Evolutionary conservation across 2,797 vertebrate species (phyloP).

Genomic region (Petrocephalus schoutedeni): DNA sequence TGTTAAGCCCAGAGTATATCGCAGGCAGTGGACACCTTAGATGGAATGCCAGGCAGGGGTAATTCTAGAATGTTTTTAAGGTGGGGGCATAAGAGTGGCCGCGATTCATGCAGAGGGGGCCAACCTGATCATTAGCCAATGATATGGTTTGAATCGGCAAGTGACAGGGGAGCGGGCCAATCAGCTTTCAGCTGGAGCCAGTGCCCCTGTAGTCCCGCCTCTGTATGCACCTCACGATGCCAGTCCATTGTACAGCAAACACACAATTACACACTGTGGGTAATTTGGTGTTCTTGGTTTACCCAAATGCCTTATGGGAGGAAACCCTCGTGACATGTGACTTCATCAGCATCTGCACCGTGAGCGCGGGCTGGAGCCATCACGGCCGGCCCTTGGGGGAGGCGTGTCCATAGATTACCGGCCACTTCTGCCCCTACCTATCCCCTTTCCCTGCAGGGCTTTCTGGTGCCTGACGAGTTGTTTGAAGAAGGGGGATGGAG

Average conservation of each 20-base stretch:
- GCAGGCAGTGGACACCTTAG: not conserved
- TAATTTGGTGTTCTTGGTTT: not conserved
- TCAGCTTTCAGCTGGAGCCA: not conserved
- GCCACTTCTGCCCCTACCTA: slow-evolving; percentile 35
- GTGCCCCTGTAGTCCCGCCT: not conserved
- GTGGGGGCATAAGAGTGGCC: not conserved
- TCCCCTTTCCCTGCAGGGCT: slow-evolving; percentile 30
- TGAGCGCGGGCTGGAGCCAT: not conserved
- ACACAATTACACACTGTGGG: not conserved
- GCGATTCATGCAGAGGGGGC: not conserved
- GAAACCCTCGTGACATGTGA: not conserved
- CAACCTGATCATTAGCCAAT: not conserved
- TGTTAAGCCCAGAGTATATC: not conserved
- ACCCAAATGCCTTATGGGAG: not conserved
- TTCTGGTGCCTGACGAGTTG: slow-evolving; percentile 31
- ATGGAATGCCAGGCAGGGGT: not conserved
- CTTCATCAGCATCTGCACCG: not conserved
- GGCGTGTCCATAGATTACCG: slow-evolving; percentile 37
- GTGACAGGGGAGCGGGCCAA: not conserved
- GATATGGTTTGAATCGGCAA: not conserved
- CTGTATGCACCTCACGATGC: not conserved
- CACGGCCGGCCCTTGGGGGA: not conserved
- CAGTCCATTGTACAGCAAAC: not conserved
- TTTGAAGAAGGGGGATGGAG: slow-evolving; percentile 31
- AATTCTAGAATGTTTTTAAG: not conserved